Conservation (phyloP, 2,888 invertebrate species). For the Cenopis cana region DNA sequence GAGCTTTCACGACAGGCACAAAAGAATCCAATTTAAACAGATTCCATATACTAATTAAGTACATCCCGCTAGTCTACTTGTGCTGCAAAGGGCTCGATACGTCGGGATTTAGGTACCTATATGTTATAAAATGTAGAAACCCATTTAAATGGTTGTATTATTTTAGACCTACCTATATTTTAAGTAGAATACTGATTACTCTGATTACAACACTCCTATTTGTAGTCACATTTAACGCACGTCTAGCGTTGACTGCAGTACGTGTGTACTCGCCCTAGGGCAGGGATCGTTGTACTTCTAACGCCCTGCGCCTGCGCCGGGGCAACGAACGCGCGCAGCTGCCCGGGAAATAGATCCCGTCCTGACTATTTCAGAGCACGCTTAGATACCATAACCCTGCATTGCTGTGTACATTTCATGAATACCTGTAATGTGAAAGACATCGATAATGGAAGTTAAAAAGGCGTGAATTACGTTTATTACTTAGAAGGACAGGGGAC, state of each 20-base stretch:
- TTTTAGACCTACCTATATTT: too few species aligned
- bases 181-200: background rate
- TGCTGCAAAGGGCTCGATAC: too few species aligned
- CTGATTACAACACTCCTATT: background rate
- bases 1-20: background rate
- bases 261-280: constrained; percentile 55
- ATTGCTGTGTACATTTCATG: constrained; percentile 57
- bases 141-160: too few species aligned
- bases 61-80: too few species aligned
- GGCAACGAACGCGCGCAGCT: constrained; percentile 83
- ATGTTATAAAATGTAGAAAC: too few species aligned
- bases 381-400: constrained; percentile 68
- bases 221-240: background rate
- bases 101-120: too few species aligned
- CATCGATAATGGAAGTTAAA: background rate
- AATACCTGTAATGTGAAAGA: constrained; percentile 74
- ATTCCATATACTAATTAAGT: too few species aligned
- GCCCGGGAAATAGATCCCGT: constrained; percentile 84
- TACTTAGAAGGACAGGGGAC: too few species aligned
- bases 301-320: constrained; percentile 76
- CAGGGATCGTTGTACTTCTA: constrained; percentile 83
- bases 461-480: background rate
- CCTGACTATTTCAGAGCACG: constrained; percentile 82
- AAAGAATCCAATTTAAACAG: too few species aligned
- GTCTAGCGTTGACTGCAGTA: constrained; percentile 12